phyloP scores from a whole-genome alignment of 2,797 vertebrate genomes.

The Dallia pectoralis region DNA sequence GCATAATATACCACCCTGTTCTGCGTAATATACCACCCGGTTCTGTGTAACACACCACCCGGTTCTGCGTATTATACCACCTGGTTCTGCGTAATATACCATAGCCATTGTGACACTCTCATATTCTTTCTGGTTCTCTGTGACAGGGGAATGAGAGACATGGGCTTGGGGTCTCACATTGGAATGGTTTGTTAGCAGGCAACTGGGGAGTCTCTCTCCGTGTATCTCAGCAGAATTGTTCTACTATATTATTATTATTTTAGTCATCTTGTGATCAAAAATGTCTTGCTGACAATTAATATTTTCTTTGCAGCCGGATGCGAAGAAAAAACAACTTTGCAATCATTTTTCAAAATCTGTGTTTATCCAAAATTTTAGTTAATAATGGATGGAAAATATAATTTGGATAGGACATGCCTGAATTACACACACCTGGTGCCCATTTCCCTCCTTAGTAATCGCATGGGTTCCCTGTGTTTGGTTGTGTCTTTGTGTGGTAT shows the following conservation, averaged over 20 bases:
- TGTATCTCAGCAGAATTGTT: constrained; percentile 10
- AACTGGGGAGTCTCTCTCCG: not conserved
- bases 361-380: constrained; percentile 57
- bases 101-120: not conserved
- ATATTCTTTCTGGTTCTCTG: constrained; percentile 53
- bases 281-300: not conserved
- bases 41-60: too few relatives aligned
- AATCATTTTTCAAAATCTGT: constrained; percentile 34
- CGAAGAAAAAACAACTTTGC: not conserved
- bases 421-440: too few relatives aligned
- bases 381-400: constrained; percentile 69
- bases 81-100: too few relatives aligned
- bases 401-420: constrained; percentile 60
- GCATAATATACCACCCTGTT: too few relatives aligned
- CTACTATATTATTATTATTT: constrained; percentile 39
- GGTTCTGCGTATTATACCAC: too few relatives aligned
- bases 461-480: too few relatives aligned
- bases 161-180: constrained; percentile 22
- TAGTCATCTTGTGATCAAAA: not conserved
- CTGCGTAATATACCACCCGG: too few relatives aligned
- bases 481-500: not conserved
- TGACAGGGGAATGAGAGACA: too few relatives aligned
- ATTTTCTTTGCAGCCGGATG: not conserved
- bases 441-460: too few relatives aligned
- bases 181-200: not conserved